phyloP scores from a whole-genome alignment of 2,888 invertebrate species.

The Hyppa rectilinea region DNA sequence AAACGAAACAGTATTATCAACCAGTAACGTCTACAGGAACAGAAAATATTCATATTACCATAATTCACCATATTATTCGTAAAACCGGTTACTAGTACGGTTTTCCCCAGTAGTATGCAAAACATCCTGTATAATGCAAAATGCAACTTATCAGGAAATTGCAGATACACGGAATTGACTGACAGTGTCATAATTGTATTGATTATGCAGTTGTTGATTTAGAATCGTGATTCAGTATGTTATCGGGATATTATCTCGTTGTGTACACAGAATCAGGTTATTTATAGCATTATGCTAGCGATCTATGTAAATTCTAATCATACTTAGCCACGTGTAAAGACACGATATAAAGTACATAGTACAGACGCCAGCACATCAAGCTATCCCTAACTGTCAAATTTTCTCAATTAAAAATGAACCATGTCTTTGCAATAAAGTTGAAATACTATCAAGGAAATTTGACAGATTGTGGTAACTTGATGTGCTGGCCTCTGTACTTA shows the following conservation, averaged over 20 bases:
- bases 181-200: constrained; percentile 28
- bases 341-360: not conserved
- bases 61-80: constrained; percentile 52
- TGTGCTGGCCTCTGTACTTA: too few relatives aligned
- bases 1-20: constrained; percentile 50
- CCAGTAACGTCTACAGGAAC: constrained; percentile 39
- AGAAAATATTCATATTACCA: constrained; percentile 59
- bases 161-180: constrained; percentile 36
- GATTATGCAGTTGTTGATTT: constrained; percentile 35
- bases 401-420: too few relatives aligned
- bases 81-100: constrained; percentile 44
- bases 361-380: too few relatives aligned
- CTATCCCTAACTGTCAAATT: too few relatives aligned
- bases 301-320: constrained; percentile 14
- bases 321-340: not conserved
- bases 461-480: too few relatives aligned
- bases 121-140: constrained; percentile 32
- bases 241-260: constrained; percentile 17
- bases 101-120: constrained; percentile 61
- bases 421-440: too few relatives aligned
- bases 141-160: constrained; percentile 50
- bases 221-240: constrained; percentile 33
- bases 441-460: too few relatives aligned
- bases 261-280: constrained; percentile 9
- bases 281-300: constrained; percentile 21